Evolutionary conservation across 2,888 invertebrate species (phyloP).

Genomic region (Andrena marginata): DNA sequence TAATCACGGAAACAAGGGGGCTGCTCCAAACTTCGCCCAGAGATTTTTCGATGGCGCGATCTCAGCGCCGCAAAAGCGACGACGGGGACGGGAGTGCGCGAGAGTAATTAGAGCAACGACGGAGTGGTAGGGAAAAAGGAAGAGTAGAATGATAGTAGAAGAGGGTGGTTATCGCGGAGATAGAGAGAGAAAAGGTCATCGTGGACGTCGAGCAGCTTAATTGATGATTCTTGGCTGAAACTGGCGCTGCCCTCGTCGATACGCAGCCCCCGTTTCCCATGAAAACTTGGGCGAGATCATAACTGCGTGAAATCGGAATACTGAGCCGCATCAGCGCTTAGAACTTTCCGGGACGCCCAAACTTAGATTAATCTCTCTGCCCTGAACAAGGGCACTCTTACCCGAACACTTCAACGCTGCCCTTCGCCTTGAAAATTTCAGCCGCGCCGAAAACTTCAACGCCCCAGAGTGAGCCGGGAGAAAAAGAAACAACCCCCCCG

Average conservation of each 20-base stretch:
- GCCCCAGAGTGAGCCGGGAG: too few species aligned
- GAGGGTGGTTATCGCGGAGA: not conserved
- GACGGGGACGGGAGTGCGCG: not conserved
- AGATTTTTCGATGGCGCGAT: too few species aligned
- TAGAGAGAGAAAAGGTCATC: slow-evolving; percentile 54
- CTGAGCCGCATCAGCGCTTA: slow-evolving; percentile 10
- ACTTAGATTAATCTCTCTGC: slow-evolving; percentile 44
- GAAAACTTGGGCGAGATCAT: slow-evolving; percentile 45
- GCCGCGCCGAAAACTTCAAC: too few species aligned
- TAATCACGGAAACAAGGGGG: not conserved
- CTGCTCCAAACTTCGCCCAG: too few species aligned
- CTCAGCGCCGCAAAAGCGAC: not conserved
- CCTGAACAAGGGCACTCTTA: not conserved
- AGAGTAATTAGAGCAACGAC: not conserved
- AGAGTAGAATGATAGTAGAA: not conserved
- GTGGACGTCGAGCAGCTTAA: slow-evolving; percentile 65
- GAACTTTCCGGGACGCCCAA: slow-evolving; percentile 11
- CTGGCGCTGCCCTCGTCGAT: slow-evolving; percentile 35
- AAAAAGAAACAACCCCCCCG: too few species aligned
- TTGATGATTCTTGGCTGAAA: slow-evolving; percentile 66
- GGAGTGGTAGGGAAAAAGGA: not conserved
- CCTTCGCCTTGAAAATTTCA: too few species aligned
- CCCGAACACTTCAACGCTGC: too few species aligned
- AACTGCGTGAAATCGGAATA: slow-evolving; percentile 41
- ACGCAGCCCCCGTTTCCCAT: slow-evolving; percentile 54